Evolutionary conservation across 2,888 invertebrate genomes (phyloP).

Genomic region (Lomographa bimaculata): DNA sequence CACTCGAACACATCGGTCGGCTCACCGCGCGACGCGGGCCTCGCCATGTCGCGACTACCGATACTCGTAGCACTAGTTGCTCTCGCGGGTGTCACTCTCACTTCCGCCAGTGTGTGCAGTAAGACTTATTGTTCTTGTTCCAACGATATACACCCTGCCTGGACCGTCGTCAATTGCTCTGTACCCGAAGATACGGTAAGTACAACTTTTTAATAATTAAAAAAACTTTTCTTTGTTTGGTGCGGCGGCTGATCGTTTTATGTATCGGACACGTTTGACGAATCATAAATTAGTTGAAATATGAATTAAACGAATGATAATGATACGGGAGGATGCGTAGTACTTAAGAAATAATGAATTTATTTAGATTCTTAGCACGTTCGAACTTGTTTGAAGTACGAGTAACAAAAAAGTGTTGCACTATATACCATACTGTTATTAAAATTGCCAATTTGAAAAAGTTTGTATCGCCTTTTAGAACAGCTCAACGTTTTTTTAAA

Average conservation of each 20-base stretch:
- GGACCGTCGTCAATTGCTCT: slow-evolving; percentile 86
- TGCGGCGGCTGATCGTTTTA: slow-evolving; percentile 3
- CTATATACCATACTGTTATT: no score
- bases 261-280: slow-evolving; percentile 12
- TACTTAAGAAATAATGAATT: slow-evolving; percentile 40
- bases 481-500: no score
- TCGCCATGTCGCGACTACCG: slow-evolving; percentile 66
- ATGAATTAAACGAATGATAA: slow-evolving; percentile 37
- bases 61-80: slow-evolving; percentile 81
- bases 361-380: slow-evolving; percentile 46
- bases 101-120: slow-evolving; percentile 70
- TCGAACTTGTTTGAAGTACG: slow-evolving; percentile 33
- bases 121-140: slow-evolving; percentile 84
- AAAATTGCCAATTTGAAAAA: no score
- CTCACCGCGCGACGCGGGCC: slow-evolving; percentile 70
- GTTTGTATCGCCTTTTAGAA: no score
- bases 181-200: slow-evolving; percentile 83
- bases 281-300: slow-evolving; percentile 27
- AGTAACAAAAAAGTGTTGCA: no score
- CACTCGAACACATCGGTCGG: slow-evolving; percentile 50
- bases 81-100: slow-evolving; percentile 55
- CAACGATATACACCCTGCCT: slow-evolving; percentile 79
- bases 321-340: slow-evolving; percentile 36
- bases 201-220: slow-evolving; percentile 1
- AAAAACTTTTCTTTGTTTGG: slow-evolving; percentile 11